Conservation (phyloP, 2,797 vertebrate genomes). For the Erpetoichthys calabaricus region DNA sequence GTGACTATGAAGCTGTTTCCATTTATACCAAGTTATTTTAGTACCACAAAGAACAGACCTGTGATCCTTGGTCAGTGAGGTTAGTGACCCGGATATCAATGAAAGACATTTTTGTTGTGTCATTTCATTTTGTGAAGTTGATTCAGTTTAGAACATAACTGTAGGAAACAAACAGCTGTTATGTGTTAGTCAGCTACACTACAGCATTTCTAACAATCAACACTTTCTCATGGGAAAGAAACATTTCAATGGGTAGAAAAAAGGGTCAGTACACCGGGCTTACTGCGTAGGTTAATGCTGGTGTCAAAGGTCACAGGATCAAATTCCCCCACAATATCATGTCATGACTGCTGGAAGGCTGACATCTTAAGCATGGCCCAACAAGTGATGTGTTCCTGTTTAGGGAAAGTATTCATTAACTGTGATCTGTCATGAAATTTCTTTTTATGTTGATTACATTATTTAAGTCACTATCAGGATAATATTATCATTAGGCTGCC, state of each 20-base stretch:
- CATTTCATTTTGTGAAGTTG: slow-evolving; percentile 44
- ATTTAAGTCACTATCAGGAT: too few species aligned
- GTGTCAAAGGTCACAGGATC: slow-evolving; percentile 49
- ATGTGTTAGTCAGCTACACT: slow-evolving; percentile 40
- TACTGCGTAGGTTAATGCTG: slow-evolving; percentile 46
- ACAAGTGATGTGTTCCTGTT: too few species aligned
- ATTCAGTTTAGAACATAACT: slow-evolving; percentile 41
- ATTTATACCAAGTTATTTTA: slow-evolving; percentile 60
- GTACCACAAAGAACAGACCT: slow-evolving; percentile 53
- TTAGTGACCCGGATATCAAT: slow-evolving; percentile 72
- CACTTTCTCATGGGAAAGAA: slow-evolving; percentile 57
- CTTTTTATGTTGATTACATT: too few species aligned
- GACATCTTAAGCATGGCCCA: too few species aligned
- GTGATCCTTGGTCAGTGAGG: slow-evolving; percentile 49
- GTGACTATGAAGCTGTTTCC: slow-evolving; percentile 48
- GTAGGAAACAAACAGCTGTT: slow-evolving; percentile 53
- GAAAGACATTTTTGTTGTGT: slow-evolving; percentile 72
- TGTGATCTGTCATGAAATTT: too few species aligned
- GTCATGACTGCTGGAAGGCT: slow-evolving; percentile 19
- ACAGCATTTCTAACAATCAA: slow-evolving; percentile 32
- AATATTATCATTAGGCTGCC: too few species aligned
- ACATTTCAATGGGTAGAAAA: slow-evolving; percentile 31
- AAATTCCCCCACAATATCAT: slow-evolving; percentile 55
- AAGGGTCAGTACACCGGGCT: slow-evolving; percentile 41
- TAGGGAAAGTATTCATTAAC: too few species aligned